Evolutionary conservation across 2,113 vertebrate species (phyloP), one percentile per base, ranked within the genome.

Genomic region (Calyptomena viridis): DNA sequence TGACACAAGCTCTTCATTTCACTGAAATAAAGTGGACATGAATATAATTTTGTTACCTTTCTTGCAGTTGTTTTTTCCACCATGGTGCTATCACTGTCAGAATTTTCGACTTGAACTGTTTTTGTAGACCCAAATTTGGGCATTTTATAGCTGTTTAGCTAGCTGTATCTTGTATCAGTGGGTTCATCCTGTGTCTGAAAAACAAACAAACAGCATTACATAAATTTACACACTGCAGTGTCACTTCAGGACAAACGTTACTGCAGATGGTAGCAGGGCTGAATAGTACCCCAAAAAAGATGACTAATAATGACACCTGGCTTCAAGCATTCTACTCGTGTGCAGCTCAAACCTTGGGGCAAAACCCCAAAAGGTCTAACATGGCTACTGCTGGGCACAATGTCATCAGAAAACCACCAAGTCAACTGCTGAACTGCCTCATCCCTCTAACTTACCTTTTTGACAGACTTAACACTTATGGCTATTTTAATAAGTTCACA

Each of bases 81-180:
- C 99, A 99, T 99, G 98, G 98, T 99, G 98, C 98, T 99, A 98
- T 99, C 99, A 96, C 98, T 98, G 98, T 99, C 99, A 94, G 98
- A 98, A 98, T 98, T 98, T 96, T 98, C 98, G 97, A 98, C 97
- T 95, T 98, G 98, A 96, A 97, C 95, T 97, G 98, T 73, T 97
- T 98, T 98, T 95, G 98, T 63, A 87, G 98, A 98, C 98, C 99
- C 99, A 98, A 99, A 99, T 98, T 99, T 99, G 98, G 99, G 99
- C 99, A 99, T 99, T 98, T 99, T 99, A 98, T 88, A 98, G 98
- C 98, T 97, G 97, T 98, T 98, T 97, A 98, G 98, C 99, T 99
- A 99, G 98, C 98, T 98, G 96, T 97, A 97, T 97, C 98, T 96
- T 97, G 93, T 97, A 98, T 95, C 97, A 98, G 97, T 91, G 96